Evolutionary conservation across 2,113 vertebrate species (phyloP), one percentile per base, ranked within the genome.

Genomic region (Boleophthalmus pectinirostris): DNA sequence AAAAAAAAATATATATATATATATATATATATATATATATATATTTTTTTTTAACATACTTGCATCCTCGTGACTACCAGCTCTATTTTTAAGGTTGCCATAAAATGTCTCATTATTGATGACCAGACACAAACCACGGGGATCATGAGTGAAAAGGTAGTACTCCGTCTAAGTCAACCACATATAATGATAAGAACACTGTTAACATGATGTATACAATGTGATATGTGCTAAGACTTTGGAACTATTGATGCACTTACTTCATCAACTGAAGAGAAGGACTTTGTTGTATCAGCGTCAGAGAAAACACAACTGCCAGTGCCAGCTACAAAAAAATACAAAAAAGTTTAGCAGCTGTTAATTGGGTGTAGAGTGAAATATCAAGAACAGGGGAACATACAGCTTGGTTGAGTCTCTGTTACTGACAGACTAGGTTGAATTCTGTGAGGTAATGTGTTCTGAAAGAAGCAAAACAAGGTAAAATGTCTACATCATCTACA

Each of bases 21-120:
- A n/a, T n/a, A n/a, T n/a, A n/a, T n/a, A n/a, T n/a, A n/a, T n/a
- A n/a, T n/a, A n/a, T n/a, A n/a, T n/a, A n/a, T n/a, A n/a, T n/a
- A n/a, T n/a, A n/a, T n/a, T n/a, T n/a, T n/a, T n/a, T 24, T 10
- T 35, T 1, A 38, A 65, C 85, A 2, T 73, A 94, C 93, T 45
- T 54, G 23, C 77, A 69, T 94, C 93, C 58, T 47, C 0, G 4
- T 78, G 29, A 51, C 86, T 90, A 68, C 93, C 93, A 2, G 0
- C 0, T 61, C 93, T 83, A 0, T 23, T 0, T 0, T 0, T 1
- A 58, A 92, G 4, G 0, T 0, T 0, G 1, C 0, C 0, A 10
- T 5, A 0, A 65, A 93, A 94, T 0, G 18, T 0, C 10, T 89
- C 76, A 53, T 93, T 94, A 82, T 86, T 94, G 79, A 94, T 73